A percentile compares a stretch with the other conserved stretches of the same genome.
Evolutionary conservation across 2,888 invertebrate species (phyloP).

Genomic region (Yponomeuta sedellus): DNA sequence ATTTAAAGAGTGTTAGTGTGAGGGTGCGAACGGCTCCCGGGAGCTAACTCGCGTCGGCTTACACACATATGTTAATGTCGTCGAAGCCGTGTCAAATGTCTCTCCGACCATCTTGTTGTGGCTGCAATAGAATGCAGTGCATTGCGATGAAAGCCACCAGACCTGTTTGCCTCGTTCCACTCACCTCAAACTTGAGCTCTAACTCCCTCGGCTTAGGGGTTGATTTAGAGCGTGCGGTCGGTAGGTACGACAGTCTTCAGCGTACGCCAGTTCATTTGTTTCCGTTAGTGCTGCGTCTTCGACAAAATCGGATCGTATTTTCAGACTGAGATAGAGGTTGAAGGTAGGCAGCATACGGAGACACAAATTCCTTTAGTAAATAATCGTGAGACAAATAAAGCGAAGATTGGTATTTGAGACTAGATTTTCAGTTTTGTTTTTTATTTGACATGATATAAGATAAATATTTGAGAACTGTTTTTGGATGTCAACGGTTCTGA

Average conservation of each 20-base stretch:
- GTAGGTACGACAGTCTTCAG: constrained; percentile 45
- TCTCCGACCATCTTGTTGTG: constrained; percentile 54
- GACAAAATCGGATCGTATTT: constrained; percentile 56
- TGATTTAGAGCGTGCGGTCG: constrained; percentile 23
- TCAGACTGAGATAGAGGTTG: constrained; percentile 6
- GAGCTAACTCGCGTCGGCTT: constrained; percentile 36
- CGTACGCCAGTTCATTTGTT: constrained; percentile 67
- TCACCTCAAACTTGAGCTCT: constrained; percentile 37
- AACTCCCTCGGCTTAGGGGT: constrained; percentile 18
- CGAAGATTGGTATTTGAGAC: neutral
- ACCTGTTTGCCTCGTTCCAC: constrained; percentile 53
- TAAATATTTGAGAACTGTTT: neutral
- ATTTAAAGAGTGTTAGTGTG: constrained; percentile 1
- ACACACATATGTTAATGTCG: constrained; percentile 57
- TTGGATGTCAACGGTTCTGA: neutral
- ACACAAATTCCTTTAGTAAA: neutral
- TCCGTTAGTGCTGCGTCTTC: constrained; percentile 60
- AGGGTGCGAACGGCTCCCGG: constrained; percentile 10
- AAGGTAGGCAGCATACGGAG: constrained; percentile 26
- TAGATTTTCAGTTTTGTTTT: neutral
- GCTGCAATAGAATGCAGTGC: constrained; percentile 65
- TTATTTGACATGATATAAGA: too few species aligned
- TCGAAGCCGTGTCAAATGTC: constrained; percentile 69
- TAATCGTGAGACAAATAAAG: neutral
- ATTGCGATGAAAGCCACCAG: constrained; percentile 59